phyloP scores from a whole-genome alignment of 2,888 invertebrate genomes.

The Vesta saturnalis region DNA sequence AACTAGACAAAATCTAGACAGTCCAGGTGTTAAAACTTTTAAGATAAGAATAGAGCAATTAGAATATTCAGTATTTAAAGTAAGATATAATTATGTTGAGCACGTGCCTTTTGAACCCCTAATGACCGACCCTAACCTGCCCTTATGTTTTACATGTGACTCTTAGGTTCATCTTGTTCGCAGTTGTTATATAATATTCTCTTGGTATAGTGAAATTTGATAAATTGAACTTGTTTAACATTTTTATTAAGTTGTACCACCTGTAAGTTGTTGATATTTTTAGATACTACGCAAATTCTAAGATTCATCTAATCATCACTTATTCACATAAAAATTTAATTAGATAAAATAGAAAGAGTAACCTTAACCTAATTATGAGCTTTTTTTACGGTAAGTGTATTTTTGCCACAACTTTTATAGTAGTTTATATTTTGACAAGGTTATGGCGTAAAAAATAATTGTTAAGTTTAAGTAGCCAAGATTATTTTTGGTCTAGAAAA shows the following conservation, averaged over 20 bases:
- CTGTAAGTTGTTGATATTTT: background rate
- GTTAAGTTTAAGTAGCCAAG: background rate
- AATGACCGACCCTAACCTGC: slow-evolving; percentile 30
- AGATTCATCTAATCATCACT: too few relatives aligned
- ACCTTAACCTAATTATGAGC: background rate
- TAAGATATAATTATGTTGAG: slow-evolving; percentile 19
- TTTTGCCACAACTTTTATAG: too few relatives aligned
- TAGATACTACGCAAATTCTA: background rate
- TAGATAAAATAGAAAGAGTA: background rate
- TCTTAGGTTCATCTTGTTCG: slow-evolving; percentile 26
- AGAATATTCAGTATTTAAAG: slow-evolving; percentile 13
- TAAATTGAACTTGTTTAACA: too few relatives aligned
- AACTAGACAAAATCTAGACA: slow-evolving; percentile 42
- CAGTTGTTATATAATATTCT: slow-evolving; percentile 23
- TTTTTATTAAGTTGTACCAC: too few relatives aligned
- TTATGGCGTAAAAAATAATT: background rate
- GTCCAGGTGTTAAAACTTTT: slow-evolving; percentile 38
- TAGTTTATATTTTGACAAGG: background rate
- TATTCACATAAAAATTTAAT: too few relatives aligned
- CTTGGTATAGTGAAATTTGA: too few relatives aligned
- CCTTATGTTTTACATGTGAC: slow-evolving; percentile 36
- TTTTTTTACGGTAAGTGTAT: too few relatives aligned
- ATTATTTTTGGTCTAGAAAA: background rate
- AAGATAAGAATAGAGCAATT: slow-evolving; percentile 28
- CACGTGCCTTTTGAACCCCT: slow-evolving; percentile 35